phyloP scores from a whole-genome alignment of 2,797 vertebrate genomes.

The Pangasius larnaudii region DNA sequence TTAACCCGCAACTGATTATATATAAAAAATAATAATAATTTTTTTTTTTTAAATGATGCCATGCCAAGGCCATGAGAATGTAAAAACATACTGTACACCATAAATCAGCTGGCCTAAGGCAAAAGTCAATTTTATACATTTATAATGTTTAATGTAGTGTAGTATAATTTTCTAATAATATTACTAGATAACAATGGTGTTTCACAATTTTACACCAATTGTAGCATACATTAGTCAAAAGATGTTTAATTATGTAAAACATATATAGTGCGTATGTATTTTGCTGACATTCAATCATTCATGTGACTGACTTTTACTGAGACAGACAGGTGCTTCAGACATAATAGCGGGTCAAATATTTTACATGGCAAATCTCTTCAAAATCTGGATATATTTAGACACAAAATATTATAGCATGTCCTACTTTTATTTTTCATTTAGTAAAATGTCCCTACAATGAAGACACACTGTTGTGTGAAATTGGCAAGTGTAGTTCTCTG shows the following conservation, averaged over 20 bases:
- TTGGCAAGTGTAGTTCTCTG: not conserved
- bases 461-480: not conserved
- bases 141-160: not conserved
- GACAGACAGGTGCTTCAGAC: not conserved
- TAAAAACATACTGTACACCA: not conserved
- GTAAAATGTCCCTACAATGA: not conserved
- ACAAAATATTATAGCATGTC: not conserved
- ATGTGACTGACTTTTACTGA: not conserved
- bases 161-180: not conserved
- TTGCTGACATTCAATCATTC: not conserved
- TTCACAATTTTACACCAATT: not conserved
- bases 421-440: not conserved
- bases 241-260: not conserved
- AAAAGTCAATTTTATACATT: not conserved
- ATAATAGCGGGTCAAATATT: not conserved
- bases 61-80: not conserved
- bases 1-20: not conserved
- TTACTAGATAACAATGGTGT: not conserved
- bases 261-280: not conserved
- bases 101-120: conserved; percentile 5
- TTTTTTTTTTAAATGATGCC: too few species aligned
- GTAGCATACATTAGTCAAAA: not conserved
- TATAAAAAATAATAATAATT: not conserved
- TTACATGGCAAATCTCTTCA: not conserved
- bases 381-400: not conserved